A percentile compares a stretch with the other conserved stretches of the same genome.
These are phyloP conservation scores for Xestia rhomboidea DNA, from an alignment of 2,888 invertebrate genomes.

Conservation along the genomic window DNA sequence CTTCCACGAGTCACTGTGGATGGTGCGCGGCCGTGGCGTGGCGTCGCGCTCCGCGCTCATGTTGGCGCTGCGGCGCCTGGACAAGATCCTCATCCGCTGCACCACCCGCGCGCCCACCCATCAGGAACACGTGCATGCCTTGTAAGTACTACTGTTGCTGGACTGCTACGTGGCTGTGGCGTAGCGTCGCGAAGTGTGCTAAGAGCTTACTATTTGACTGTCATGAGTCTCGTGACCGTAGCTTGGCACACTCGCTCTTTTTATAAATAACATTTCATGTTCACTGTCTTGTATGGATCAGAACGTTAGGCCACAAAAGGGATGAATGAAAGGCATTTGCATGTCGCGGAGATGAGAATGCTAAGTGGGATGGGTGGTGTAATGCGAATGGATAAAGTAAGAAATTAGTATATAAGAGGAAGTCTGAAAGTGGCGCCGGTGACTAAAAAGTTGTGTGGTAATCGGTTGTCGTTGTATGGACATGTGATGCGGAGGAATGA, in stretches of 20 bases:
- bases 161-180: not conserved
- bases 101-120: conserved; percentile 78
- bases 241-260: not conserved
- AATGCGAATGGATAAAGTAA: too few relatives aligned
- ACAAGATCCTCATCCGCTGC: conserved; percentile 94
- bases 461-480: too few relatives aligned
- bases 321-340: too few relatives aligned
- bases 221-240: not conserved
- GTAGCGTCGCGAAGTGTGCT: not conserved
- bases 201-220: not conserved
- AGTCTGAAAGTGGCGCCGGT: too few relatives aligned
- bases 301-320: too few relatives aligned
- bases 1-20: conserved; percentile 95
- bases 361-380: too few relatives aligned
- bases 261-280: too few relatives aligned
- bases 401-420: too few relatives aligned
- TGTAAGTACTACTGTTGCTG: conserved; percentile 72
- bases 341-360: too few relatives aligned
- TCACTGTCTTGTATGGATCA: too few relatives aligned
- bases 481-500: too few relatives aligned
- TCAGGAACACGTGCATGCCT: conserved; percentile 77
- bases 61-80: conserved; percentile 97
- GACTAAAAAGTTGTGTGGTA: too few relatives aligned
- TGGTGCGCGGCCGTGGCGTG: conserved; percentile 82
- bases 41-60: conserved; percentile 94